Evolutionary conservation across 2,797 vertebrate species (phyloP).

Genomic region (Hippoglossus hippoglossus): DNA sequence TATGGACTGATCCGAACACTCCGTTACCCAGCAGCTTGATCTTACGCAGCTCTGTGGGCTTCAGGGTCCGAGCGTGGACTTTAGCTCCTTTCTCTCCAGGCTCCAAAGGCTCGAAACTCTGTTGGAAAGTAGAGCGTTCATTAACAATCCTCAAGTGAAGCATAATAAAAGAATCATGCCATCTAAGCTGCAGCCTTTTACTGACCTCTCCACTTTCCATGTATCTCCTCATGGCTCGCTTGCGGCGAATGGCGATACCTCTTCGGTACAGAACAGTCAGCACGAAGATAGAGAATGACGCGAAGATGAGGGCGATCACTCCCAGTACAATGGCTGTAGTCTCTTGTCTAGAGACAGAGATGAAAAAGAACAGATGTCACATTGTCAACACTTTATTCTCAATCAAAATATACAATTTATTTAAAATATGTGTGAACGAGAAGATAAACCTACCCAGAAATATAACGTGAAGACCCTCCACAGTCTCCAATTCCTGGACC

Average conservation of each 20-base stretch:
- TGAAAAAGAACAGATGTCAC: background rate
- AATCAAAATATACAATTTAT: background rate
- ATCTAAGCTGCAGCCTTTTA: constrained; percentile 5
- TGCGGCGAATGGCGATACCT: constrained; percentile 90
- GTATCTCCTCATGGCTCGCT: constrained; percentile 94
- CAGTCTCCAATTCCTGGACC: constrained; percentile 70
- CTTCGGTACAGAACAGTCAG: constrained; percentile 90
- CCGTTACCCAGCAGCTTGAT: constrained; percentile 92
- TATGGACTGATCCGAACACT: constrained; percentile 93
- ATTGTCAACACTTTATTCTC: background rate
- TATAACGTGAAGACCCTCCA: constrained; percentile 1
- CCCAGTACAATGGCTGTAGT: constrained; percentile 85
- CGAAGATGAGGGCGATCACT: constrained; percentile 81
- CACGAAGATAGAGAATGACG: constrained; percentile 82
- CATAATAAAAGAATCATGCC: background rate
- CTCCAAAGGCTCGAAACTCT: constrained; percentile 93
- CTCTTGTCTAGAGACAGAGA: constrained; percentile 71
- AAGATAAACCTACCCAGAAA: constrained; percentile 55
- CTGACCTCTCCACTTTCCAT: constrained; percentile 92
- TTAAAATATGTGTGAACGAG: background rate
- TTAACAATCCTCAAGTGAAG: constrained; percentile 12
- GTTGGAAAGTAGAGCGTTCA: constrained; percentile 10
- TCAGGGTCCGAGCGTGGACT: constrained; percentile 90
- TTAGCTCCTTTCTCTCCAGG: constrained; percentile 91
- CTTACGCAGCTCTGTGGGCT: constrained; percentile 90